These are phyloP conservation scores for Opisthograptis luteolata DNA, from an alignment of 2,888 invertebrate species.

Conservation along the genomic window DNA sequence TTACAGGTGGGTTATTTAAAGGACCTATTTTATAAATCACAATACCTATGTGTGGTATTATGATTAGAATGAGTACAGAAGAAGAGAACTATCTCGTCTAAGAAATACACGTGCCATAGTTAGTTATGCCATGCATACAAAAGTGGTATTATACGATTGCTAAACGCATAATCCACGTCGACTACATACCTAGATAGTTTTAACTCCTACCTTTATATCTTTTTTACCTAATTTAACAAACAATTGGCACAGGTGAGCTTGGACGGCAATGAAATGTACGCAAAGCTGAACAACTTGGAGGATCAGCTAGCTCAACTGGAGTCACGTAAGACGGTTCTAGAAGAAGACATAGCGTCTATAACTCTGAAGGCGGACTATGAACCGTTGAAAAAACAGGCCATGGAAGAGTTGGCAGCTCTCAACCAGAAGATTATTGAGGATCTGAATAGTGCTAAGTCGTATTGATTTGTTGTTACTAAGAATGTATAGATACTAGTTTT, in stretches of 20 bases:
- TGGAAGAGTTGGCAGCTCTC: constrained; percentile 80
- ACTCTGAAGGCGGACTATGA: constrained; percentile 88
- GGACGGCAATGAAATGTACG: constrained; percentile 88
- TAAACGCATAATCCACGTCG: too few relatives aligned
- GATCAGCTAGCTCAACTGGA: constrained; percentile 88
- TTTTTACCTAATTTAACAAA: background rate
- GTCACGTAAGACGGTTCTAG: constrained; percentile 86
- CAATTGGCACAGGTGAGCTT: constrained; percentile 79
- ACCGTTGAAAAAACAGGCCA: constrained; percentile 84
- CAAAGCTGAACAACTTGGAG: constrained; percentile 88
- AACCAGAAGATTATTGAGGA: constrained; percentile 83
- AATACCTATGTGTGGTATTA: too few relatives aligned
- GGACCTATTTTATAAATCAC: background rate
- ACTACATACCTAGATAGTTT: too few relatives aligned
- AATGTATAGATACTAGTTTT: too few relatives aligned
- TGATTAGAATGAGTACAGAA: too few relatives aligned
- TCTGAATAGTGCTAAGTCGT: constrained; percentile 64
- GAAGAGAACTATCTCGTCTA: too few relatives aligned
- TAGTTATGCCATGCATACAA: too few relatives aligned
- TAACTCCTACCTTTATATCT: too few relatives aligned
- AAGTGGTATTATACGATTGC: too few relatives aligned
- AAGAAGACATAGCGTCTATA: constrained; percentile 87
- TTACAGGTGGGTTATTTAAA: constrained; percentile 66
- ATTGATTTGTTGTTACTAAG: constrained; percentile 43
- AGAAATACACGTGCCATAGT: too few relatives aligned